Conservation (phyloP, 2,797 vertebrate genomes). For the Hemitrygon akajei region DNA sequence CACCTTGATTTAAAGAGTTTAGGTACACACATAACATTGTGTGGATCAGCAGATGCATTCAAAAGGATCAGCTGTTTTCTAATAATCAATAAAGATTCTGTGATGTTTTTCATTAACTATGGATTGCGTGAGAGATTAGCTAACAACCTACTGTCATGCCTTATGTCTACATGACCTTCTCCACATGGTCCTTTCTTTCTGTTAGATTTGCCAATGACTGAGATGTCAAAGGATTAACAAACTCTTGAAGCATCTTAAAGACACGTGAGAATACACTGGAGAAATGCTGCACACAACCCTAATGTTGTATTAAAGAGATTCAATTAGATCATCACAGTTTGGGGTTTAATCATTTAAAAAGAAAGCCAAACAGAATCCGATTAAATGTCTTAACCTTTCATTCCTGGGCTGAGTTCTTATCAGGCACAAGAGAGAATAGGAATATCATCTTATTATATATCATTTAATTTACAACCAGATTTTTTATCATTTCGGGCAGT, state of each 20-base stretch:
- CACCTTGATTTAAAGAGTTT: background rate
- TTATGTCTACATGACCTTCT: background rate
- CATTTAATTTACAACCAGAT: background rate
- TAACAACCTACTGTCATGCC: background rate
- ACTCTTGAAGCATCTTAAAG: background rate
- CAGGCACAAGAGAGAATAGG: too few species aligned
- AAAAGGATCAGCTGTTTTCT: background rate
- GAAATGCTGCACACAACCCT: too few species aligned
- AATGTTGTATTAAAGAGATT: background rate
- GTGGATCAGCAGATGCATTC: background rate
- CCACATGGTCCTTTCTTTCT: background rate
- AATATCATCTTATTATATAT: background rate
- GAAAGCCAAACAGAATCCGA: background rate
- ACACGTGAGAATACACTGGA: background rate
- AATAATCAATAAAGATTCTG: background rate
- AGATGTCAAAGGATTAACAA: background rate
- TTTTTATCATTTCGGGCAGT: background rate
- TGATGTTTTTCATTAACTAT: background rate
- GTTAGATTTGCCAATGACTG: background rate
- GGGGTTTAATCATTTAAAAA: background rate
- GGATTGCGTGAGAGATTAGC: background rate
- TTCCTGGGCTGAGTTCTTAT: background rate
- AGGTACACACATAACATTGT: background rate
- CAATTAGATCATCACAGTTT: background rate
- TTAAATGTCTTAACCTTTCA: background rate